These are phyloP conservation scores for Brachionus plicatilis DNA, from an alignment of 1,140 invertebrate species.

Conservation along the genomic window DNA sequence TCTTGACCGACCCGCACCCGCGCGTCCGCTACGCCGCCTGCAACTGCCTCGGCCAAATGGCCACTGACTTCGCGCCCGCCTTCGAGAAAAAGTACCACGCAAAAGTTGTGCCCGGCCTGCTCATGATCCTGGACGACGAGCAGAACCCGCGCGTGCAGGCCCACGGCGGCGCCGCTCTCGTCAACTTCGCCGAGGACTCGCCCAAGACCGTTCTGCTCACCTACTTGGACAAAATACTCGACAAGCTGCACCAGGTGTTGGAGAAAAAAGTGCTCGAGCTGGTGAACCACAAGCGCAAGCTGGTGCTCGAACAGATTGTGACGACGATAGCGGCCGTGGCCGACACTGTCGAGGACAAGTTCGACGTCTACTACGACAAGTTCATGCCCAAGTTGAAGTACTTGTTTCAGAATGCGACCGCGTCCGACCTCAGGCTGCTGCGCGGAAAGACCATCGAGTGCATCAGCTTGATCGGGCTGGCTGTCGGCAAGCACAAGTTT, in stretches of 20 bases:
- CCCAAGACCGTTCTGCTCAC: constrained; percentile 80
- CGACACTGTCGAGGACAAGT: constrained; percentile 95
- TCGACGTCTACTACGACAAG: constrained; percentile 68
- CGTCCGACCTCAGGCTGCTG: constrained; percentile 76
- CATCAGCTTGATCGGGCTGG: constrained; percentile 92
- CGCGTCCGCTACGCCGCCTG: constrained; percentile 91
- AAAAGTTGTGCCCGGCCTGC: constrained; percentile 80
- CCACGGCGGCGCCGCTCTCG: constrained; percentile 76
- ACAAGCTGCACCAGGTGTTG: constrained; percentile 81
- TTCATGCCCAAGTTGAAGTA: constrained; percentile 94
- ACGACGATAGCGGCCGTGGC: constrained; percentile 97
- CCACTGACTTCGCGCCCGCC: constrained; percentile 89
- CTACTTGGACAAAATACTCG: constrained; percentile 84
- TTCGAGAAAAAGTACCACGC: constrained; percentile 97
- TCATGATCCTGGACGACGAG: constrained; percentile 84
- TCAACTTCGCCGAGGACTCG: constrained; percentile 98
- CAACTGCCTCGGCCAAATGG: constrained; percentile 98
- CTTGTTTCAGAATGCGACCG: constrained; percentile 87
- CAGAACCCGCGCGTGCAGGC: constrained; percentile 84
- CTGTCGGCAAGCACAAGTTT: constrained; percentile 88
- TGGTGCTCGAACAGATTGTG: constrained; percentile 94
- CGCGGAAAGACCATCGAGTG: constrained; percentile 96
- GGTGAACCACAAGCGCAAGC: constrained; percentile 76
- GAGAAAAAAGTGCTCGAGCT: constrained; percentile 86
- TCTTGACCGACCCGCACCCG: constrained; percentile 81